A percentile compares a stretch with the other conserved stretches of the same genome.
These are phyloP conservation scores for Drosophila kanekoi DNA, from an alignment of 2,888 invertebrate species.

Conservation along the genomic window DNA sequence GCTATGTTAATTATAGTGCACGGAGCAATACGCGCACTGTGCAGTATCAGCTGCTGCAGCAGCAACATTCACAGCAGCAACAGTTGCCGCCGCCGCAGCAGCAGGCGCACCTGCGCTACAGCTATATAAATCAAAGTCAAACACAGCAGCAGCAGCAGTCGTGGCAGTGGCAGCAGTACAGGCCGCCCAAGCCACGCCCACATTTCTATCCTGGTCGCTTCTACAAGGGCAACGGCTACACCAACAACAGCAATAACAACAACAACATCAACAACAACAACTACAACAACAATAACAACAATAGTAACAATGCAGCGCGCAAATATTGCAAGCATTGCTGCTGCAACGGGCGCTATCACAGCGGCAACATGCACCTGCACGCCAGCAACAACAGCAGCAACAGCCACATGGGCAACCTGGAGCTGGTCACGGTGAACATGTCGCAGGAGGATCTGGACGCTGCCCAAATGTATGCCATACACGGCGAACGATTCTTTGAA, in stretches of 20 bases:
- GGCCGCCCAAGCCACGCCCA: constrained; percentile 17
- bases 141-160: constrained; percentile 7
- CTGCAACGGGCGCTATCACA: constrained; percentile 4
- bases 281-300: too few relatives aligned
- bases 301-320: constrained; percentile 8
- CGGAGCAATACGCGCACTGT: background rate
- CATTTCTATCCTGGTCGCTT: constrained; percentile 17
- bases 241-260: too few relatives aligned
- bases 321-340: constrained; percentile 29
- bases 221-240: constrained; percentile 12
- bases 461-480: constrained; percentile 48
- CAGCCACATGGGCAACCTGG: constrained; percentile 10
- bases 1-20: background rate
- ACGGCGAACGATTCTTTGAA: constrained; percentile 52
- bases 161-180: constrained; percentile 18
- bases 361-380: background rate
- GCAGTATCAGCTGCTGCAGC: constrained; percentile 9
- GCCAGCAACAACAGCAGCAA: constrained; percentile 2
- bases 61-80: constrained; percentile 11
- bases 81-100: background rate
- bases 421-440: constrained; percentile 24
- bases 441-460: constrained; percentile 38
- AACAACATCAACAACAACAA: too few relatives aligned
- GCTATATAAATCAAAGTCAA: background rate
- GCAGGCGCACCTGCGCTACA: background rate